phyloP scores from a whole-genome alignment of 2,888 invertebrate species.

The Plebejus anna region DNA sequence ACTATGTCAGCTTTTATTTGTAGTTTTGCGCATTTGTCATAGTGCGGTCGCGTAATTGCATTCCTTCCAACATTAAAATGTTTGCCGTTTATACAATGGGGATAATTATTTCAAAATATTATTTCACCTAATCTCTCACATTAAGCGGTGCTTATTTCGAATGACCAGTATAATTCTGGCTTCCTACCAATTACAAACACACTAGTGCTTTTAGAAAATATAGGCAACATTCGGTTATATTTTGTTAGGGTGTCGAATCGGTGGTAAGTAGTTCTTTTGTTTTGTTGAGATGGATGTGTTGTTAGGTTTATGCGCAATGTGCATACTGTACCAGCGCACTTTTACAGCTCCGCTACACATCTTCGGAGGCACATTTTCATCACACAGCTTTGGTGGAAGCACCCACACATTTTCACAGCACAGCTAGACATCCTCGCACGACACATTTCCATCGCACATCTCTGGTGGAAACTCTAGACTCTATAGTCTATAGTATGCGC shows the following conservation, averaged over 20 bases:
- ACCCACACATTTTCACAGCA: too few relatives aligned
- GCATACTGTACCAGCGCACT: too few relatives aligned
- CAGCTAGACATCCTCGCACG: too few relatives aligned
- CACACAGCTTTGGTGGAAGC: too few relatives aligned
- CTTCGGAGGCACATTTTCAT: too few relatives aligned
- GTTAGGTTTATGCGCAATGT: too few relatives aligned
- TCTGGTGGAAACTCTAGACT: too few relatives aligned
- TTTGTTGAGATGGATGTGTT: too few relatives aligned
- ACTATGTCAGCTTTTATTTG: constrained; percentile 75
- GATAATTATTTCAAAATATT: constrained; percentile 14
- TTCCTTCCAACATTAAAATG: constrained; percentile 16
- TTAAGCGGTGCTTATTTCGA: neutral
- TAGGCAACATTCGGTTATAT: neutral
- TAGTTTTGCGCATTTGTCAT: constrained; percentile 73
- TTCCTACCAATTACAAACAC: neutral
- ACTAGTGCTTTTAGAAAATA: neutral
- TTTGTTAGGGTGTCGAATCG: neutral
- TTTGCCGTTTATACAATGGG: constrained; percentile 2
- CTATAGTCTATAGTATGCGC: too few relatives aligned
- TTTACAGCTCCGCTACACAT: too few relatives aligned
- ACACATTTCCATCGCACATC: too few relatives aligned
- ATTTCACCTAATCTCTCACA: neutral
- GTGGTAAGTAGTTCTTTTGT: too few relatives aligned
- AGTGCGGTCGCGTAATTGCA: constrained; percentile 45
- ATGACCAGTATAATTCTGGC: constrained; percentile 9